These are phyloP conservation scores for Leptinotarsa defecta DNA, from an alignment of 1,140 invertebrate genomes.

Conservation along the genomic window DNA sequence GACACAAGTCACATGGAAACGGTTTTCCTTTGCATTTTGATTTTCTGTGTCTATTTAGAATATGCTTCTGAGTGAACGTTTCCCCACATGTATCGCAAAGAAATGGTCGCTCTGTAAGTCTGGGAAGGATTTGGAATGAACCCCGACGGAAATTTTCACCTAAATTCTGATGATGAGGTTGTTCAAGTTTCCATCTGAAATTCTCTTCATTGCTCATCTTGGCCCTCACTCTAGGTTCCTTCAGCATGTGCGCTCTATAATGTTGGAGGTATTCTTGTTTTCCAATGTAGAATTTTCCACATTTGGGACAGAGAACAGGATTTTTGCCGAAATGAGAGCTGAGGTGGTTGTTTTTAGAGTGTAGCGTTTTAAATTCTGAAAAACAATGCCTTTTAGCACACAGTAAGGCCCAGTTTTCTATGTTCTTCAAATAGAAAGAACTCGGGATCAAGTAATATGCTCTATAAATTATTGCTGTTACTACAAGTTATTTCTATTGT, in stretches of 20 bases:
- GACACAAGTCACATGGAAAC: slow-evolving; percentile 35
- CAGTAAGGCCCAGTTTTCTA: neutral
- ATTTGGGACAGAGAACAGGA: neutral
- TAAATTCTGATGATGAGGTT: too few relatives aligned
- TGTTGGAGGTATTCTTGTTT: neutral
- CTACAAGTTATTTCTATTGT: too few relatives aligned
- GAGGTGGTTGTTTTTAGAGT: neutral
- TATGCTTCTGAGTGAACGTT: neutral
- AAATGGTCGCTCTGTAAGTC: neutral
- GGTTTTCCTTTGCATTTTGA: neutral
- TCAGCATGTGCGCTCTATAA: neutral
- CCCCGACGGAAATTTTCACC: too few relatives aligned
- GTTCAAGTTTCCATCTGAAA: neutral
- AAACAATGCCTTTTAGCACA: neutral
- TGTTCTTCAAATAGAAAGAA: too few relatives aligned
- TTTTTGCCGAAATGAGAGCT: neutral
- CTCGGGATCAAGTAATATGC: too few relatives aligned
- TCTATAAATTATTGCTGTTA: too few relatives aligned
- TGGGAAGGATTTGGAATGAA: too few relatives aligned
- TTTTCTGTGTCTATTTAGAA: neutral
- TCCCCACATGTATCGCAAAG: neutral
- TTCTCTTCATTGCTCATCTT: neutral
- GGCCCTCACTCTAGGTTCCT: neutral
- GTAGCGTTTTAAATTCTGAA: neutral
- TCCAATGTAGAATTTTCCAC: neutral